Percentiles rank a stretch among this genome's conserved stretches.
Conservation (phyloP, 1,140 invertebrate genomes). For the Apocrypta bakeri region DNA sequence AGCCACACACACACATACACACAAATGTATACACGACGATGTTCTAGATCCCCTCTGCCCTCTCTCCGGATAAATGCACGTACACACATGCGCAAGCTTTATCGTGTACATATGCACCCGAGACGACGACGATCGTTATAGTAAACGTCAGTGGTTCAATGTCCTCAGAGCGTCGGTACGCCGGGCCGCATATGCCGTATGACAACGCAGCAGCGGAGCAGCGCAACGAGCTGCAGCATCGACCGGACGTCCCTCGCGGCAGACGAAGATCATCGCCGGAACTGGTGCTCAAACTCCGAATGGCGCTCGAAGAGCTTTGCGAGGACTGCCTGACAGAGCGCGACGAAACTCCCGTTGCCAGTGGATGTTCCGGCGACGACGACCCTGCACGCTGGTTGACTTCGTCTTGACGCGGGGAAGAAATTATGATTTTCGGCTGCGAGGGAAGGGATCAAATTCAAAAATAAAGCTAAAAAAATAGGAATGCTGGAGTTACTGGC, state of each 20-base stretch:
- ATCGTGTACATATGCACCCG: not conserved
- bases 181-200: constrained; percentile 56
- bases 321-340: not conserved
- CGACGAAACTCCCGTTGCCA: too few species aligned
- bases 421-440: too few species aligned
- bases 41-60: not conserved
- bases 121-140: not conserved
- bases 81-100: not conserved
- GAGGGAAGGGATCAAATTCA: too few species aligned
- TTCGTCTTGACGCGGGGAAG: too few species aligned
- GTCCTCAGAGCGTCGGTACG: constrained; percentile 51
- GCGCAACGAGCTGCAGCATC: constrained; percentile 58
- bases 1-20: too few species aligned
- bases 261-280: constrained; percentile 61
- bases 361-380: too few species aligned
- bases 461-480: too few species aligned
- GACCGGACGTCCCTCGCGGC: constrained; percentile 60
- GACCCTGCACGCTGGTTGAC: too few species aligned
- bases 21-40: not conserved
- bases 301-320: constrained; percentile 61
- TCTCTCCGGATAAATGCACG: constrained; percentile 19
- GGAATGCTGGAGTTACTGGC: too few species aligned
- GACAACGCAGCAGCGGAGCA: constrained; percentile 25
- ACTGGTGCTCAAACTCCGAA: constrained; percentile 57
- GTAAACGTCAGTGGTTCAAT: not conserved